Evolutionary conservation across 1,140 invertebrate genomes (phyloP), one percentile per base, ranked within the genome.

Genomic region (Sycophila sp.): DNA sequence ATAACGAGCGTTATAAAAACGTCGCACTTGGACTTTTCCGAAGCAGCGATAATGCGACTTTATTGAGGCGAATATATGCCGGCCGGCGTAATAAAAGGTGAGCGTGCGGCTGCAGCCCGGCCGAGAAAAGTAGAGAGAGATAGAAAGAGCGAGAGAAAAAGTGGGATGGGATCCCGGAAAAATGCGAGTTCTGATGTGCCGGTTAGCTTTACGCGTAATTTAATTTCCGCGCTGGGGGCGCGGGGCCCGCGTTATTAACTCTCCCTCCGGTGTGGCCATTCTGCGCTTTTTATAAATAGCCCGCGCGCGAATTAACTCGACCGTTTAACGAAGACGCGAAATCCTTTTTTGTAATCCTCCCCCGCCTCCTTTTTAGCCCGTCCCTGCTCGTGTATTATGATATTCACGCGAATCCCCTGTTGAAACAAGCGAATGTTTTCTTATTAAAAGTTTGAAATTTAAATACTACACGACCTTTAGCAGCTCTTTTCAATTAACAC

Each of bases 191-290:
- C n/a, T 56, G 30, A 56, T 34, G 53, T 13, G 4, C 15, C n/a
- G 32, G 53, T 56, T 56, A 36, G 53, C 53, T 56, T 58, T 58
- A 34, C 32, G 30, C 32, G 32, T 58, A 38, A 36, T 58, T 58
- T 58, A 58, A 58, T 58, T 58, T 58, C n/a, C 28, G 10, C 53
- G 30, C n/a, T 17, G 4, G 2, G 24, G 22, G 19, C 26, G 19
- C 11, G 24, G n/a, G 3, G 45, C 45, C 17, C 5, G 17, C 24
- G 2, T 11, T 22, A 19, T 26, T 15, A n/a, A n/a, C 24, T 13
- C 10, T 5, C 47, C 47, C 11, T 22, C 24, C 49, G 26, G n/a
- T n/a, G n/a, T n/a, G n/a, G n/a, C n/a, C n/a, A n/a, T 53, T 30
- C 15, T 30, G 22, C 49, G 49, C 49, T 30, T 53, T 53, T 53